Percentiles rank a stretch among this genome's conserved stretches.
Conservation (phyloP, 2,113 vertebrate genomes). For the Dermatemys mawii region DNA sequence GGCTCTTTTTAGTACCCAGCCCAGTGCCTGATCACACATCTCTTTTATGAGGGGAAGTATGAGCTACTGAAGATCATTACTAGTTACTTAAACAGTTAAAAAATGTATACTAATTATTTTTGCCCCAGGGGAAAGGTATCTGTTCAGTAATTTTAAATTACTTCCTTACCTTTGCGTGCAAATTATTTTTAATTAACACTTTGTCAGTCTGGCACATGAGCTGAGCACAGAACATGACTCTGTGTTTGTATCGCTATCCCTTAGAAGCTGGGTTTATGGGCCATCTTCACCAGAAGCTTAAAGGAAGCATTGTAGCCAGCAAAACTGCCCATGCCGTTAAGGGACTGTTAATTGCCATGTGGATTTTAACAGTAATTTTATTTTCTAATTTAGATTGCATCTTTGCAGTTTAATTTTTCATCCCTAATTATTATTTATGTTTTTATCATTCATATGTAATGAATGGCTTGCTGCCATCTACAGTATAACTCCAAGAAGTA, state of each 20-base stretch:
- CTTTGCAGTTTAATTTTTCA: slow-evolving; percentile 57
- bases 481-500: slow-evolving; percentile 43
- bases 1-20: background rate
- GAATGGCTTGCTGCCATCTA: slow-evolving; percentile 7
- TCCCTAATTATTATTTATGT: slow-evolving; percentile 46
- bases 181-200: background rate
- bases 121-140: background rate
- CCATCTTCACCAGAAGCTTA: background rate
- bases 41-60: background rate
- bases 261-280: background rate
- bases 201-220: background rate
- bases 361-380: slow-evolving; percentile 51
- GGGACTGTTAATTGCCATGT: slow-evolving; percentile 31
- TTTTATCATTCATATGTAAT: slow-evolving; percentile 49
- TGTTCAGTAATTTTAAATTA: background rate
- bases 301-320: background rate
- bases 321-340: slow-evolving; percentile 18
- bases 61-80: background rate
- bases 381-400: slow-evolving; percentile 50
- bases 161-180: background rate
- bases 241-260: background rate
- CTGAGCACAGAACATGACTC: background rate
- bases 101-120: background rate
- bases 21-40: background rate
- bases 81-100: background rate